Evolutionary conservation across 1,140 invertebrate genomes (phyloP).

Genomic region (Thaumatotibia leucotreta): DNA sequence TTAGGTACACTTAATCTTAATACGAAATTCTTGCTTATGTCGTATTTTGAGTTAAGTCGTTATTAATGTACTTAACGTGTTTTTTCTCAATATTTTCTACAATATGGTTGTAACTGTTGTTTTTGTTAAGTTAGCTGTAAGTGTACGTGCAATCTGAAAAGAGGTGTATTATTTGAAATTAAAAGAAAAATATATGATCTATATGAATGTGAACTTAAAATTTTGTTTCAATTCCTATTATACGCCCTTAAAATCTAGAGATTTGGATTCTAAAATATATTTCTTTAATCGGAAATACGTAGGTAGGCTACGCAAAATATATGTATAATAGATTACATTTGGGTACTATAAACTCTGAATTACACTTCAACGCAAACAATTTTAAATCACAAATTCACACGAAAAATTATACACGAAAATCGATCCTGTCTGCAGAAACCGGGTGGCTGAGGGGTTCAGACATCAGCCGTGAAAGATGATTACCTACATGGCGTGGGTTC

Average conservation of each 20-base stretch:
- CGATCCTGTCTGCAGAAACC: no score
- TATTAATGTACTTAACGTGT: background rate
- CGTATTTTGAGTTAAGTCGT: background rate
- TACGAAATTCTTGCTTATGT: background rate
- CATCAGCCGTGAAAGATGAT: no score
- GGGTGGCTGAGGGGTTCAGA: no score
- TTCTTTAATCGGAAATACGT: no score
- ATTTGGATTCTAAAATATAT: no score
- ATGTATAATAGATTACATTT: no score
- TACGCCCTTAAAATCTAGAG: background rate
- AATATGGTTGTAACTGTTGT: constrained; percentile 6
- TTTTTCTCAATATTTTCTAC: background rate
- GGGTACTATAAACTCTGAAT: no score
- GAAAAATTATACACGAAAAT: no score
- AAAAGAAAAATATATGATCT: constrained; percentile 13
- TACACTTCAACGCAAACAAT: no score
- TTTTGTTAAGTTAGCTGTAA: constrained; percentile 6
- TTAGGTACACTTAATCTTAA: background rate
- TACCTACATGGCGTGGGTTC: no score
- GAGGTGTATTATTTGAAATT: constrained; percentile 12
- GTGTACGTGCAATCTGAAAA: background rate
- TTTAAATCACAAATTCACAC: no score
- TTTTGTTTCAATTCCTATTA: background rate
- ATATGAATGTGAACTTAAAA: background rate
- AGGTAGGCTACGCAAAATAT: no score